A percentile compares a stretch with the other conserved stretches of the same genome.
These are phyloP conservation scores for Embiotoca jacksoni DNA, from an alignment of 2,113 vertebrate genomes.

Conservation along the genomic window DNA sequence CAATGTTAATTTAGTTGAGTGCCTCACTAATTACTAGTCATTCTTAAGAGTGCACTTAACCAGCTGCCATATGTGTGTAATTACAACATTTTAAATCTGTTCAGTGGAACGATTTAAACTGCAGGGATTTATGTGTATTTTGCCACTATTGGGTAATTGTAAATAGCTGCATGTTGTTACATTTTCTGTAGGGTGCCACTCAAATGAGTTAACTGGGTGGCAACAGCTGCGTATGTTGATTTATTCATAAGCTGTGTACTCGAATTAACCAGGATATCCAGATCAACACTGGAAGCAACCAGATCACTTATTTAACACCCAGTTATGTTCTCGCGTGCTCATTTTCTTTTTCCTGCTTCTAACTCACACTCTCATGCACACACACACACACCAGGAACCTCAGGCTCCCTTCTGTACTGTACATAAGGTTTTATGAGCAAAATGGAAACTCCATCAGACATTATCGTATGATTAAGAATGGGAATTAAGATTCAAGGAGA, in stretches of 20 bases:
- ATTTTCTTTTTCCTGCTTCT: slow-evolving; percentile 1
- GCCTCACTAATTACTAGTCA: slow-evolving; percentile 13
- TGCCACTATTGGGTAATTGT: slow-evolving; percentile 31
- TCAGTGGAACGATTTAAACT: slow-evolving; percentile 9
- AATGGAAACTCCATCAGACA: slow-evolving; percentile 55
- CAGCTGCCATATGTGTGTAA: slow-evolving; percentile 23
- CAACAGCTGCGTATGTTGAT: slow-evolving; percentile 50
- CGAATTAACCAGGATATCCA: slow-evolving; percentile 62
- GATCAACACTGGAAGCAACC: slow-evolving; percentile 35
- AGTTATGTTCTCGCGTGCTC: slow-evolving; percentile 16
- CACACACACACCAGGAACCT: neutral
- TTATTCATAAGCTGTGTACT: slow-evolving; percentile 64
- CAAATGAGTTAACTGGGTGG: slow-evolving; percentile 42
- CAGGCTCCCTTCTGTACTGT: slow-evolving; percentile 29
- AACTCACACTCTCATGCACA: neutral
- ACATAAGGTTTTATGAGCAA: slow-evolving; percentile 56
- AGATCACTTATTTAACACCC: slow-evolving; percentile 24
- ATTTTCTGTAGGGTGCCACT: slow-evolving; percentile 42
- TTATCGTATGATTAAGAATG: slow-evolving; percentile 67
- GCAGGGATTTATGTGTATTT: slow-evolving; percentile 24
- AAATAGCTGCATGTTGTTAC: slow-evolving; percentile 36
- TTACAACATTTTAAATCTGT: slow-evolving; percentile 23
- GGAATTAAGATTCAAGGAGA: slow-evolving; percentile 62
- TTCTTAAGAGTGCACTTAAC: slow-evolving; percentile 26
- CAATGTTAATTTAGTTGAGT: neutral